Base-by-base conservation (phyloP, 2,113 vertebrate genomes). In the Paracanthobrama guichenoti region DNA sequence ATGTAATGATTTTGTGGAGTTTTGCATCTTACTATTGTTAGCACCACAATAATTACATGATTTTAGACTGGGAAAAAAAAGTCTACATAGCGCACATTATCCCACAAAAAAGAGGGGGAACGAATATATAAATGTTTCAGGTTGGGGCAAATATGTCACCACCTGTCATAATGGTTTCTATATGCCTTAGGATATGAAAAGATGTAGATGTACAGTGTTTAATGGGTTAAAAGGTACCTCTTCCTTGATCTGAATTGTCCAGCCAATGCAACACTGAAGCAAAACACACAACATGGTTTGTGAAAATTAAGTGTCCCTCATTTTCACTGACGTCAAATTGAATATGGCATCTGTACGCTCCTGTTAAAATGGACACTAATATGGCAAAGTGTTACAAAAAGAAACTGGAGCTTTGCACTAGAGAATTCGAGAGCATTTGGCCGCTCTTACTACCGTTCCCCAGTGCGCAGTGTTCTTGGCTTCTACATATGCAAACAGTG, bases 381-480 rank as follows among this genome's bases (percentile, higher is more conserved):
- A 44, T 22, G 39, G 5, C 42, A 72, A 72, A 72, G 22, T 46
- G 10, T 13, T 46, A 31, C 73, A 75, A 26, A 75, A 26, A 55
- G n/a, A 75, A 48, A 76, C 48, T 22, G 10, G 14, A 62, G 55
- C 57, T 79, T 18, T 60, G 35, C 39, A 26, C 6, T 11, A 18
- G 55, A 79, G 39, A 28, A 24, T n/a, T 35, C 0, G 42, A 20
- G 48, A 26, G 59, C 13, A 26, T 80, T 80, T 81, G 62, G 79
- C 46, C 2, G 44, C 28, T 81, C 62, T 50, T 39, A 13, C 75
- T 50, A 53, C 53, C 53, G 57, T 31, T 55, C 18, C 48, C 75
- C 31, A 57, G 75, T 35, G 53, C 18, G n/a, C 59, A 35, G 55
- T 62, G 57, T 62, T 79, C 77, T 64, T 62, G 77, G 57, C 75